A percentile compares a stretch with the other conserved stretches of the same genome.
Evolutionary conservation across 2,888 invertebrate genomes (phyloP).

Genomic region (Archaeoteleia sp.): DNA sequence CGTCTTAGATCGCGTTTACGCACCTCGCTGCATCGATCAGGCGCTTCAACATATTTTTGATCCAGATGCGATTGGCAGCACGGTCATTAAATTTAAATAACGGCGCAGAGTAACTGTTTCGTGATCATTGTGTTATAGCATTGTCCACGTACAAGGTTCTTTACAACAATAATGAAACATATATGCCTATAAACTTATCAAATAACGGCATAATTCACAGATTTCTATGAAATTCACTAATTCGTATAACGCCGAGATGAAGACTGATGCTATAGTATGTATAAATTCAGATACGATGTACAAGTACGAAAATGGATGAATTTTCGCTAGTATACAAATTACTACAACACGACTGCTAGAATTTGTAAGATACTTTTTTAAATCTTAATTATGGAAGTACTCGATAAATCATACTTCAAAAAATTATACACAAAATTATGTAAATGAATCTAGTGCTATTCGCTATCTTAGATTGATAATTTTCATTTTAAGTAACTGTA

Average conservation of each 20-base stretch:
- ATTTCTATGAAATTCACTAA: background rate
- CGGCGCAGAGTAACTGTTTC: background rate
- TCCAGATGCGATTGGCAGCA: conserved; percentile 75
- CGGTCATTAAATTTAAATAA: conserved; percentile 76
- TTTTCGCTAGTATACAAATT: too few species aligned
- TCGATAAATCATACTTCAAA: too few species aligned
- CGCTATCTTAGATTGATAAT: background rate
- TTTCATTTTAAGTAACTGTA: conserved; percentile 19
- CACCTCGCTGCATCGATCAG: conserved; percentile 74
- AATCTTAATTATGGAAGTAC: too few species aligned
- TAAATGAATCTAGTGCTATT: background rate
- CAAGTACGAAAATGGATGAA: too few species aligned
- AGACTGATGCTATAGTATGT: conserved; percentile 59
- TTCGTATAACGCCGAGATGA: conserved; percentile 55
- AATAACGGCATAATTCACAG: too few species aligned
- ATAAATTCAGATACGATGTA: too few species aligned
- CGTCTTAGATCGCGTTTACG: conserved; percentile 78
- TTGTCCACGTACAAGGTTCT: conserved; percentile 9
- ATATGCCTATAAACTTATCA: too few species aligned
- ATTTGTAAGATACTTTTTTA: too few species aligned
- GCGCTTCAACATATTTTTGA: conserved; percentile 75
- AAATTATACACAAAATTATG: conserved; percentile 2
- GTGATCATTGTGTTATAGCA: background rate
- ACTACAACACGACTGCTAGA: too few species aligned
- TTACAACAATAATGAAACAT: too few species aligned